These are phyloP conservation scores for Cyaniris semiargus DNA, from an alignment of 2,888 invertebrate species.

Conservation along the genomic window DNA sequence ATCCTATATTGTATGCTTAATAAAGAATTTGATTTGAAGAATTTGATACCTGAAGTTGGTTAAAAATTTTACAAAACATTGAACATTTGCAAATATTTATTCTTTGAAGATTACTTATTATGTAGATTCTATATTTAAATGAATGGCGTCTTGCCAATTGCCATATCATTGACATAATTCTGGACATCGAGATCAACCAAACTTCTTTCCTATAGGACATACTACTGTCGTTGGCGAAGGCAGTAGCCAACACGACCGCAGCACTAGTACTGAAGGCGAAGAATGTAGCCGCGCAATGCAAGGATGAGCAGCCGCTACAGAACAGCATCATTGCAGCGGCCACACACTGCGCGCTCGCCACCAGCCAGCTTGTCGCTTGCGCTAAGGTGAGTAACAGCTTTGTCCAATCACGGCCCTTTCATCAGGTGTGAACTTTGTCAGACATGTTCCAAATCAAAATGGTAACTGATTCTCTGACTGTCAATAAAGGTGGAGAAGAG, in stretches of 20 bases:
- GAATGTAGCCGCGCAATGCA: constrained; percentile 94
- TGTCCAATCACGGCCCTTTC: neutral
- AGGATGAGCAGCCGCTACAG: constrained; percentile 89
- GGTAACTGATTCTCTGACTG: neutral
- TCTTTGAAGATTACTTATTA: too few species aligned
- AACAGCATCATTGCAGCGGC: constrained; percentile 96
- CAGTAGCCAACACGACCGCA: constrained; percentile 98
- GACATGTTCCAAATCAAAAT: neutral
- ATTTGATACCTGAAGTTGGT: neutral
- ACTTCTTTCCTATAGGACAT: constrained; percentile 83
- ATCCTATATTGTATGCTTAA: too few species aligned
- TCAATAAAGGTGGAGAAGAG: neutral
- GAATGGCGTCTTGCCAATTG: too few species aligned
- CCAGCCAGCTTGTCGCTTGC: constrained; percentile 98
- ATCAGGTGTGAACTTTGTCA: neutral
- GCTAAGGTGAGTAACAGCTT: constrained; percentile 84
- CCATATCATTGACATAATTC: neutral
- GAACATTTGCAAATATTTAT: neutral
- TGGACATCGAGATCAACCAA: neutral
- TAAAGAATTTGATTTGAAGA: too few species aligned
- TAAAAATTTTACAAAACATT: neutral
- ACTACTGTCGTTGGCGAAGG: constrained; percentile 95
- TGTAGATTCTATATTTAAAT: too few species aligned
- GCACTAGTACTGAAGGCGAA: constrained; percentile 97
- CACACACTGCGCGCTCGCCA: constrained; percentile 97